Conservation (phyloP, 2,888 invertebrate genomes). For the Aspidapion aeneum region DNA sequence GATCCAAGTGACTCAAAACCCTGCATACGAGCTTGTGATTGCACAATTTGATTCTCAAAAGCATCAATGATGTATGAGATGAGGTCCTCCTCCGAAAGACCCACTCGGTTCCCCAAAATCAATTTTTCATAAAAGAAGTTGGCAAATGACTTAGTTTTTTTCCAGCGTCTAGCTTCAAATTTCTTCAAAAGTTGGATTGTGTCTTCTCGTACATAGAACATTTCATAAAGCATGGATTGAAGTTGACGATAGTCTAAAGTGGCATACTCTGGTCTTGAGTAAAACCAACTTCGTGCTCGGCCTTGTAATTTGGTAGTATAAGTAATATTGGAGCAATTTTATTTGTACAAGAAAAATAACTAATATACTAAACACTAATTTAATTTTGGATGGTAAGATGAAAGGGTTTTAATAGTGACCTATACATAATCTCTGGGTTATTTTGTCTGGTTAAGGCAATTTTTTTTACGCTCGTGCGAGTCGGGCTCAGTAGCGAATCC, state of each 20-base stretch:
- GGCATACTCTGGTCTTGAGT: neutral
- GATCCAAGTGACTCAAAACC: neutral
- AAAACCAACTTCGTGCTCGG: neutral
- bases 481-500: too few species aligned
- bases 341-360: too few species aligned
- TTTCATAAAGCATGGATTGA: neutral
- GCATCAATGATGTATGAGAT: too few species aligned
- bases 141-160: neutral
- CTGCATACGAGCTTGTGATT: neutral
- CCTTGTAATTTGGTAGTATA: neutral
- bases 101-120: neutral
- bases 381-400: too few species aligned
- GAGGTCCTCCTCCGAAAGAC: neutral
- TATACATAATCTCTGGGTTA: too few species aligned
- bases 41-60: too few species aligned
- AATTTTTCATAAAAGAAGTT: neutral
- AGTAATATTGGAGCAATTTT: too few species aligned
- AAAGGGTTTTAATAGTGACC: too few species aligned
- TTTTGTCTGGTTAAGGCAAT: too few species aligned
- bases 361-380: too few species aligned
- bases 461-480: too few species aligned
- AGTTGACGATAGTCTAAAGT: neutral
- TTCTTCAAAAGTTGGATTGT: neutral
- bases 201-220: neutral
- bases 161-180: neutral